Base-by-base conservation (phyloP, 2,888 invertebrate species). In the Celastrina argiolus region DNA sequence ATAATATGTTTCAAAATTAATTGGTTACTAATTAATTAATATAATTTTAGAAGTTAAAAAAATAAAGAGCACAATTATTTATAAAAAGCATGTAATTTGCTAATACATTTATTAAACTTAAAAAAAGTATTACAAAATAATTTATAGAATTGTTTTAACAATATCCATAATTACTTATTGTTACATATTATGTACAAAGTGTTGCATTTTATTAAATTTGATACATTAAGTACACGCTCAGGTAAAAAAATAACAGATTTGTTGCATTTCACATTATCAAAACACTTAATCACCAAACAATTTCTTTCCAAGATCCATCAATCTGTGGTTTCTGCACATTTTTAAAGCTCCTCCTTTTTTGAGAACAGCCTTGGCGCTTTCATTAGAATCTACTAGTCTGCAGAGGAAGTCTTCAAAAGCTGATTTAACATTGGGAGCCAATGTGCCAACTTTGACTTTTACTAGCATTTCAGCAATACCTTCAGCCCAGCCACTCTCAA, bases 401-500 rank as follows among this genome's bases (percentile, higher is more conserved):
- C 96, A 96, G 5, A 97, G 89, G 82, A 97, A 95, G 86, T 97
- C 97, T 85, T 97, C 97, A 87, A 96, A 97, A 34, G 97, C 97
- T 31, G 96, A 96, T 79, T 97, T 96, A 0, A 97, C 95, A 82
- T 96, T 97, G 0, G 95, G 94, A 41, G 95, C 95, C 63, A 97
- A 87, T 2, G 95, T 94, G 65, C 96, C 97, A 74, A 95, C 93
- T 85, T 96, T 96, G 0, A 97, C 97, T 86, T 96, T 96, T 71
- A 94, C 94, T 72, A 98, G 90, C 74, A 95, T 95, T 76, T 95
- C 94, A 65, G 97, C 92, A 67, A 97, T 97, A 12, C 97, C 97
- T 80, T 96, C 95, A 3, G 96, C 96, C 97, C 97, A 98, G n/a
- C 97, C 97, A 80, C 97, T 97, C 77, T 97, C 97, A 69, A 97